phyloP scores from a whole-genome alignment of 1,140 invertebrate genomes.

The Pseudomyrmex concolor region DNA sequence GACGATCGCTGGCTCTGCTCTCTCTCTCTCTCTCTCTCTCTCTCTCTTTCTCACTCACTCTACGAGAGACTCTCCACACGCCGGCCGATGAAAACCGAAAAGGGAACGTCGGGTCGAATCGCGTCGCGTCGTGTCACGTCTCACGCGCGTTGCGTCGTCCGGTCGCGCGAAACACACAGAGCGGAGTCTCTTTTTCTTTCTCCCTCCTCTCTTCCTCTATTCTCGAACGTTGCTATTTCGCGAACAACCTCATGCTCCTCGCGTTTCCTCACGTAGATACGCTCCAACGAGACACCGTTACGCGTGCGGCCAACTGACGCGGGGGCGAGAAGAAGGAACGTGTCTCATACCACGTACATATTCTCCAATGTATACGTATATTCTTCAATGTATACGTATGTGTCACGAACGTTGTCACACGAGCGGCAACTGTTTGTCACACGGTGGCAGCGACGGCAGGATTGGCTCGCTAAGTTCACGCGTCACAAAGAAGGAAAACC shows the following conservation, averaged over 20 bases:
- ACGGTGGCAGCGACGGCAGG: not conserved
- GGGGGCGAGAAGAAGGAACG: not conserved
- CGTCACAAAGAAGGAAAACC: constrained; percentile 9
- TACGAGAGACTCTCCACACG: not conserved
- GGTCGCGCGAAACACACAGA: constrained; percentile 3
- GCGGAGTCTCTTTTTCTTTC: constrained; percentile 17
- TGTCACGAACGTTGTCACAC: constrained; percentile 11
- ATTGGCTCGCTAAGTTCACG: not conserved
- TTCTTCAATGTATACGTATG: no score
- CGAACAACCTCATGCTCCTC: constrained; percentile 16
- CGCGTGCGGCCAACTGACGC: not conserved
- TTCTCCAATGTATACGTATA: no score
- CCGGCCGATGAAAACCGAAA: constrained; percentile 28
- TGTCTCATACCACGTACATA: not conserved
- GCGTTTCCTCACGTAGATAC: constrained; percentile 4
- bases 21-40: no score
- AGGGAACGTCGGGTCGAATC: constrained; percentile 17
- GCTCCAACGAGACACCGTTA: constrained; percentile 22
- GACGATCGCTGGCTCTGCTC: no score
- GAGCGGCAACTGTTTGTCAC: no score
- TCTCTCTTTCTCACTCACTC: constrained; percentile 24
- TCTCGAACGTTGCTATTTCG: constrained; percentile 25
- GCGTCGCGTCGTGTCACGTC: not conserved
- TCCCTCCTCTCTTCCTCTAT: constrained; percentile 14
- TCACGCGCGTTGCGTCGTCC: constrained; percentile 22